Conservation (phyloP, 2,888 invertebrate genomes). For the Drosophila kokeensis region DNA sequence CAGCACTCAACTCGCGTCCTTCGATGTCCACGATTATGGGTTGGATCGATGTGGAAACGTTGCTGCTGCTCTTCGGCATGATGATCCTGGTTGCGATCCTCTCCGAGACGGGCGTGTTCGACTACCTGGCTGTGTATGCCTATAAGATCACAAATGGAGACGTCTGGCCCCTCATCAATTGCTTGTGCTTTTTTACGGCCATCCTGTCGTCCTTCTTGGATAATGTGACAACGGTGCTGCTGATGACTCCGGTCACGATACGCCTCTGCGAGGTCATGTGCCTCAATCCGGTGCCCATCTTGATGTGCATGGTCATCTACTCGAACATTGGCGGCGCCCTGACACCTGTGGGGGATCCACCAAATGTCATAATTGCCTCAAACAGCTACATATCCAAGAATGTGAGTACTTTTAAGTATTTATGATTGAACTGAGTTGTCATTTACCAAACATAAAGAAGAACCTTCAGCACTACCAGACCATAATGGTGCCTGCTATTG, state of each 20-base stretch:
- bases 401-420: conserved; percentile 63
- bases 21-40: conserved; percentile 89
- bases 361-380: conserved; percentile 86
- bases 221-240: conserved; percentile 91
- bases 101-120: conserved; percentile 92
- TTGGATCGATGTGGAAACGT: conserved; percentile 91
- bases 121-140: conserved; percentile 90
- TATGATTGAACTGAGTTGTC: too few relatives aligned
- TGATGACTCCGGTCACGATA: conserved; percentile 92
- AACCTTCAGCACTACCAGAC: not conserved
- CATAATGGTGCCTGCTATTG: not conserved
- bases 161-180: conserved; percentile 91
- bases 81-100: conserved; percentile 92
- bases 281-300: conserved; percentile 93
- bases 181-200: conserved; percentile 89
- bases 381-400: conserved; percentile 84
- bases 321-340: conserved; percentile 96
- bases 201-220: conserved; percentile 90
- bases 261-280: conserved; percentile 95
- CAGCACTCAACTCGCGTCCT: conserved; percentile 89
- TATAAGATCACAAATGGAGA: conserved; percentile 90
- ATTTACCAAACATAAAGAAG: too few relatives aligned
- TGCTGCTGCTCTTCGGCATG: conserved; percentile 91
- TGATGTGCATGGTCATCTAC: conserved; percentile 95
- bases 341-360: conserved; percentile 96